Base-by-base conservation (phyloP, 1,140 invertebrate genomes). In the Scaptodrosophila lebanonensis region DNA sequence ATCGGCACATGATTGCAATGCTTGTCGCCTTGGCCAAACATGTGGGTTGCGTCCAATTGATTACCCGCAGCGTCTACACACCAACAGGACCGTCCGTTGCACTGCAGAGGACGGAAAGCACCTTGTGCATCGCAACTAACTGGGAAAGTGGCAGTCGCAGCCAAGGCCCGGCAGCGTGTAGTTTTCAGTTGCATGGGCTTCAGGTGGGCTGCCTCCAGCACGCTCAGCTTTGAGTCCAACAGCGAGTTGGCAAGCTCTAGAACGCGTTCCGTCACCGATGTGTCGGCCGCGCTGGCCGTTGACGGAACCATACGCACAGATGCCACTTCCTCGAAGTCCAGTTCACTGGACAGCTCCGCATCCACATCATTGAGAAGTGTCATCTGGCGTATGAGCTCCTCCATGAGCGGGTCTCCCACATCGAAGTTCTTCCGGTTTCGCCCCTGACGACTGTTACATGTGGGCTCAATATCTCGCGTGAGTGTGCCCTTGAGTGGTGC, bases 41-140 rank as follows among this genome's bases (percentile, higher is more conserved):
- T 89, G 66, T 91, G 88, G 1, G 90, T 89, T 15, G 91, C 87
- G 56, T 90, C 88, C 1, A 94, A 82, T 61, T 93, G 92, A 87
- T 95, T 94, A 6, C 94, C 94, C 1, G 93, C 93, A 54, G 94
- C 93, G 85, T 96, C 94, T 2, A 95, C 94, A 85, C 94, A 96
- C 94, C 94, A 95, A 83, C 94, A 96, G 16, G 54, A 68, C 1
- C 90, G 90, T 1, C 90, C 89, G 20, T 91, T 91, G 70, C 94
- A 95, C 71, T 95, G 94, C 0, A 90, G 91, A 0, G 94, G 91
- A 1, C 91, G 88, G 79, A 95, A 95, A 65, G 90, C 89, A 1
- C 94, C 93, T 27, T 89, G 83, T 27, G 87, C 87, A 66, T 93
- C 92, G 66, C 93, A 93, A 45, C 88, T 88, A 0, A 90, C 89